A percentile compares a stretch with the other conserved stretches of the same genome.
Evolutionary conservation across 2,113 vertebrate genomes (phyloP).

Genomic region (Sprattus sprattus): DNA sequence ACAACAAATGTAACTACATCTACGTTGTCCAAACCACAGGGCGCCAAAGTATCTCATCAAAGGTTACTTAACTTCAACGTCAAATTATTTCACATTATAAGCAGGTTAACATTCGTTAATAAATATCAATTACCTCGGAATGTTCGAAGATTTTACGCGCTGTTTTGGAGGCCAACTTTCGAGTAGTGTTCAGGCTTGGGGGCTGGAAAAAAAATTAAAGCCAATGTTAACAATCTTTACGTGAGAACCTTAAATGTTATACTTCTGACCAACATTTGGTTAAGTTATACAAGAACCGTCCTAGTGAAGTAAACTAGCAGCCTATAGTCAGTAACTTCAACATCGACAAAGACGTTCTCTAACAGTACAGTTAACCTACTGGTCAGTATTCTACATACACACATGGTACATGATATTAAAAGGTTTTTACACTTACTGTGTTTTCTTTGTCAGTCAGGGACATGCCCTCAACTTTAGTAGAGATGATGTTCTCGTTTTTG

Average conservation of each 20-base stretch:
- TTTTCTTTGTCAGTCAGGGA: slow-evolving; percentile 84
- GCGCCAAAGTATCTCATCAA: neutral
- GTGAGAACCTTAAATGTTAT: neutral
- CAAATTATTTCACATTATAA: too few relatives aligned
- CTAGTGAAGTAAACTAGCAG: neutral
- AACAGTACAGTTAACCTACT: neutral
- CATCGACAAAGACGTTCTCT: neutral
- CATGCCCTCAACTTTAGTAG: slow-evolving; percentile 63
- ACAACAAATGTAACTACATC: too few relatives aligned
- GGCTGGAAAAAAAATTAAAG: slow-evolving; percentile 69
- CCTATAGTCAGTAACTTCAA: too few relatives aligned
- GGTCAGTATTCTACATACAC: neutral
- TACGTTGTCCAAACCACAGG: too few relatives aligned
- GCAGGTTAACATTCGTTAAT: too few relatives aligned
- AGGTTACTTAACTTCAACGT: neutral
- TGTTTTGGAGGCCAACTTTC: slow-evolving; percentile 81
- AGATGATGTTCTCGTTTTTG: slow-evolving; percentile 58
- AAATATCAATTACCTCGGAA: slow-evolving; percentile 65
- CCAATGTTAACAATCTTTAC: neutral
- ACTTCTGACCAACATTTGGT: neutral
- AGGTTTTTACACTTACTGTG: slow-evolving; percentile 73
- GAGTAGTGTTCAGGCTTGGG: slow-evolving; percentile 71
- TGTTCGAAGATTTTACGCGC: slow-evolving; percentile 85
- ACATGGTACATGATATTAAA: neutral
- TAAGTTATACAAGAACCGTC: neutral